phyloP scores from a whole-genome alignment of 1,140 invertebrate genomes.

The Chlorops oryzae region DNA sequence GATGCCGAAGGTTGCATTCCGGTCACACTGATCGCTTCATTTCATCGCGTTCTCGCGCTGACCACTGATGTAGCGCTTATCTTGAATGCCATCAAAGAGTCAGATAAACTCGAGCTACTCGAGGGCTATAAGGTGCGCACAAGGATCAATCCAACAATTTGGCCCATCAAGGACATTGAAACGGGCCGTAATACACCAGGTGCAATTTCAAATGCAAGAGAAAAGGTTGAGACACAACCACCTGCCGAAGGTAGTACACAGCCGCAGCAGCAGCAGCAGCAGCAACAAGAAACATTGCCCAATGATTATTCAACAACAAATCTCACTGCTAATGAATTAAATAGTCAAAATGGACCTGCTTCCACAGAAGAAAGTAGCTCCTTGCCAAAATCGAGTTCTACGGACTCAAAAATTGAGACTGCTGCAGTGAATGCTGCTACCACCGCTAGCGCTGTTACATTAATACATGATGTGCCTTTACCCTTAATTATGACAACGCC shows the following conservation, averaged over 20 bases:
- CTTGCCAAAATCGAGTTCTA: not conserved
- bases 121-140: conserved; percentile 77
- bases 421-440: conserved; percentile 1
- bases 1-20: conserved; percentile 87
- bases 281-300: not conserved
- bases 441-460: conserved; percentile 12
- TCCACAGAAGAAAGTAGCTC: not conserved
- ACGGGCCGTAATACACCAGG: conserved; percentile 37
- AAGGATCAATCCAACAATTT: conserved; percentile 70
- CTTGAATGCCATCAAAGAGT: conserved; percentile 72
- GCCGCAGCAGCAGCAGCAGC: not conserved
- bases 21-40: conserved; percentile 88
- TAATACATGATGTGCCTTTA: conserved; percentile 19
- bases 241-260: conserved; percentile 28
- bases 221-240: conserved; percentile 8
- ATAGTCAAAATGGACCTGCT: not conserved
- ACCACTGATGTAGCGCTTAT: conserved; percentile 80
- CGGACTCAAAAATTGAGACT: not conserved
- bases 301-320: conserved; percentile 5
- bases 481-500: conserved; percentile 43
- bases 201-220: not conserved
- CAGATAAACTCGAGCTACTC: conserved; percentile 75
- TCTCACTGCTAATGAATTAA: not conserved
- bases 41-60: conserved; percentile 84
- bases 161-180: conserved; percentile 73